Base-by-base conservation (phyloP, 2,113 vertebrate species). In the Aphyosemion australe region DNA sequence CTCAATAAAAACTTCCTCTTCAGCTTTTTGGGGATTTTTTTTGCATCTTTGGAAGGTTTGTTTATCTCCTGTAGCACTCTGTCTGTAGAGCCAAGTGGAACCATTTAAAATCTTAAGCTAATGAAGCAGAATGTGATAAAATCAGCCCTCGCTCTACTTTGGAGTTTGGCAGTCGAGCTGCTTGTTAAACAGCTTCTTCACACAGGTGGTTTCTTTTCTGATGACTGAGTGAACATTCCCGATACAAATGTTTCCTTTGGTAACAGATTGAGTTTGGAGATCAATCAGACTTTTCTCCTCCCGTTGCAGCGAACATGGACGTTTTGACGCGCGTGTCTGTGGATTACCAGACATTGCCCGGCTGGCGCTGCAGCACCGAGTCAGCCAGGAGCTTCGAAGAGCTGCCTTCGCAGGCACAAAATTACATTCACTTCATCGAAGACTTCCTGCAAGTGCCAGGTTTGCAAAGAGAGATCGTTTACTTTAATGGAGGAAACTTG, bases 291-390 rank as follows among this genome's bases (percentile, higher is more conserved):
- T 46, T 11, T 8, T 12, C 10, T 8, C 3, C 11, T 48, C 57
- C 0, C 53, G 8, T 59, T 69, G 37, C 46, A 94, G 94, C 93
- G 2, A 94, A 93, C 65, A 93, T 93, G 90, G 93, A 94, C 34
- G 71, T 92, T 7, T 79, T 94, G 87, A 91, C 87, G 31, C 88
- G 84, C 16, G 93, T 94, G 31, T 43, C 59, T 0, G 93, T 94
- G 84, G 81, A 91, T 0, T 94, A 93, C 12, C 55, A 92, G 84
- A 92, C 89, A 0, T 32, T 94, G 14, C 91, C 92, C 0, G 93
- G 94, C 12, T 94, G 93, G 94, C 66, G 79, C 71, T 84, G 91
- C 80, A 92, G 89, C 84, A 94, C 94, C 0, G 92, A 93, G 79
- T 83, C 72, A 0, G 90, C 82, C 3, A 88, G 92, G 45, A 89